These are phyloP conservation scores for Drosophila serrata DNA, from an alignment of 1,140 invertebrate species.

Conservation along the genomic window DNA sequence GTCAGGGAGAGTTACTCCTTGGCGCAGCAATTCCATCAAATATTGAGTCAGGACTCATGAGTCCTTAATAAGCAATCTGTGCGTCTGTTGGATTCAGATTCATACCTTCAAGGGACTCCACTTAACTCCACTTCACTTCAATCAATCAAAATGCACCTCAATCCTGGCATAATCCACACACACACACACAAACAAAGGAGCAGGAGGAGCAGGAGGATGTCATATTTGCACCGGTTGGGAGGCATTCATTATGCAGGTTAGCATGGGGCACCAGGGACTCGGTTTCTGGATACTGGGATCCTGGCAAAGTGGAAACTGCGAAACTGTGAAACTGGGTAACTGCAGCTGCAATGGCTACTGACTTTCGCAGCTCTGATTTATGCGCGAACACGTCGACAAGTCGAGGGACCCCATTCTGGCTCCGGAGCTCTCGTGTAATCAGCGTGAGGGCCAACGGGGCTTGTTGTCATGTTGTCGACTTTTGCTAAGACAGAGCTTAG, in stretches of 20 bases:
- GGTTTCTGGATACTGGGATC: neutral
- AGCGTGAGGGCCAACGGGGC: constrained; percentile 7
- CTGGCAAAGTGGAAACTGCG: neutral
- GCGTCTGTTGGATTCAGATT: constrained; percentile 5
- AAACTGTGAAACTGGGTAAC: constrained; percentile 19
- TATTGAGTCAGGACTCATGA: constrained; percentile 16
- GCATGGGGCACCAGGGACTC: constrained; percentile 2
- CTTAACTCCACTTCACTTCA: constrained; percentile 39
- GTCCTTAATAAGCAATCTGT: constrained; percentile 43
- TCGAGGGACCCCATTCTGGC: neutral
- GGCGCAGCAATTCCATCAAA: constrained; percentile 24
- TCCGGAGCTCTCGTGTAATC: constrained; percentile 19
- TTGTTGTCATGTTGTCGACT: constrained; percentile 50
- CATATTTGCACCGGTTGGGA: constrained; percentile 10
- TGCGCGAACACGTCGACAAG: constrained; percentile 56
- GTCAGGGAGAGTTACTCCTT: neutral
- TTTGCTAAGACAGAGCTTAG: constrained; percentile 53
- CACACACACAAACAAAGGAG: no score
- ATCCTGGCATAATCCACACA: constrained; percentile 44
- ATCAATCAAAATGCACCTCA: constrained; percentile 62
- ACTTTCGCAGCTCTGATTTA: constrained; percentile 61
- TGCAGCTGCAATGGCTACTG: constrained; percentile 33
- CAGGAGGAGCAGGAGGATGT: constrained; percentile 3
- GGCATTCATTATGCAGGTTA: constrained; percentile 49
- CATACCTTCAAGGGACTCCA: constrained; percentile 7